Evolutionary conservation across 2,113 vertebrate species (phyloP), one percentile per base, ranked within the genome.

Genomic region (Isurus oxyrinchus): DNA sequence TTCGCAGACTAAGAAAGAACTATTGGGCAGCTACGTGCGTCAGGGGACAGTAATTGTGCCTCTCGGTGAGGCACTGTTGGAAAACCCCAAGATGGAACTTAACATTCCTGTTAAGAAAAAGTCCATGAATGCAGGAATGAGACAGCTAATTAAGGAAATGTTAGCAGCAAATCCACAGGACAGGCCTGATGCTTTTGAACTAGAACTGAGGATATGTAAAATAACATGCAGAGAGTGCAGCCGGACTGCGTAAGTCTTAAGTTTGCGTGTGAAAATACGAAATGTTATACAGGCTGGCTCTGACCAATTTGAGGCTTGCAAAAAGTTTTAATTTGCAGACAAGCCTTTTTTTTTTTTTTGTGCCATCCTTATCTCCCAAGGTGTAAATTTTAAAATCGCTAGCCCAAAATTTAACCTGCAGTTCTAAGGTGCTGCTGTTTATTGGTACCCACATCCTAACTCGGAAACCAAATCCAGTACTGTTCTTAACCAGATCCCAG

Each of bases 61-160:
- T 0, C 97, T 99, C 2, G 99, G 99, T 35, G 99, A 99, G 97
- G 99, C 99, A 0, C 98, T 99, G 96, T 97, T 99, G 69, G 99
- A 99, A 97, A 99, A 99, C 97, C 99, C 99, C 14, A 99, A 99
- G 97, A 99, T 99, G 99, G 98, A 99, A 97, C 98, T 99, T 96
- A 98, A 98, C 95, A 99, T 99, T 97, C 99, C 99, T 0, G 98
- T 99, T 0, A 98, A 99, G 97, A 99, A 99, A 96, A 99, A 99
- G 96, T 98, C 98, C 97, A 99, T 99, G 99, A 99, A 99, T 35
- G 98, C 98, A 69, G 97, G 97, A 94, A 99, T 99, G 99, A 99
- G 99, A 97, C 99, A 99, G 97, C 97, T 99, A 97, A 98, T 99
- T 97, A 98, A 99, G 96, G 99, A 99, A 96, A 99, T 99, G 99